Evolutionary conservation across 2,797 vertebrate genomes (phyloP), one percentile per base, ranked within the genome.

Genomic region (Naso thynnoides): DNA sequence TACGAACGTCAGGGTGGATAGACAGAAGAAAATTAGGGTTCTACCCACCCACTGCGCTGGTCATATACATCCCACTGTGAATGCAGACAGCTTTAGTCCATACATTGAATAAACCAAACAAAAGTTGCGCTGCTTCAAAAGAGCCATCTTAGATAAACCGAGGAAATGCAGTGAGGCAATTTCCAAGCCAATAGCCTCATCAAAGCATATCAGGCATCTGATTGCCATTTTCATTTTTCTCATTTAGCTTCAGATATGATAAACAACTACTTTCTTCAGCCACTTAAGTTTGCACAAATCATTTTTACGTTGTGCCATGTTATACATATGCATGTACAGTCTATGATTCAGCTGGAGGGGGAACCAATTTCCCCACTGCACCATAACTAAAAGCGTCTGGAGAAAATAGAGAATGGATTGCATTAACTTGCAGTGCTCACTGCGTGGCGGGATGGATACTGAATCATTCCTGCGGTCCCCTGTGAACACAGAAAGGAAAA

Each of bases 401-500:
- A 79, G 80, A 82, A 89, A 88, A 88, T 73, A 72, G 81, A 84
- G 89, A 91, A 90, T 81, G 69, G 79, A 91, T 90, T 86, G 79
- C 77, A 85, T 90, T 90, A 89, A 86, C n/a, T 71, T 82, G 80
- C 60, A 54, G 73, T n/a, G 81, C 83, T 84, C 74, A 76, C 64
- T 61, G 82, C 72, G 64, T 85, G 79, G 86, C 76, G 69, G 83
- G 82, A 78, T 79, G 80, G 81, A 87, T 90, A 90, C 86, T 89
- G 78, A 88, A 91, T 89, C 52, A 68, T 79, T 90, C 73, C 76
- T 48, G 70, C 63, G 82, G 47, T 80, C 67, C 61, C 70, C 79
- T 76, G 81, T 24, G 19, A 87, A 83, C 31, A 21, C 44, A 59
- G 27, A 39, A 41, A 33, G 31, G n/a, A 41, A 26, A 27, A 48